Conservation (phyloP, 2,113 vertebrate species). For the Notothenia coriiceps region DNA sequence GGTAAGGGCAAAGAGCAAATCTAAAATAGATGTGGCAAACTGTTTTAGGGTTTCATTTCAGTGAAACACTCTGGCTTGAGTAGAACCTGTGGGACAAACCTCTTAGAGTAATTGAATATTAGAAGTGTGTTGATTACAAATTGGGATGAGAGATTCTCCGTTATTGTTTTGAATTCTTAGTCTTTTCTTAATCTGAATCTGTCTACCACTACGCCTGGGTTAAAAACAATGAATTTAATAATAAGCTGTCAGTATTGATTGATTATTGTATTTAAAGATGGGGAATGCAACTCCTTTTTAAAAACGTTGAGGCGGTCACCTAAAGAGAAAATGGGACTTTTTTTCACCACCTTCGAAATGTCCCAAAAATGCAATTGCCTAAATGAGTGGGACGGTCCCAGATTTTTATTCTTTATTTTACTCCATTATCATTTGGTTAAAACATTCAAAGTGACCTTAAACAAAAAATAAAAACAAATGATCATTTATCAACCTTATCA, state of each 20-base stretch:
- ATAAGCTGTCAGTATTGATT: not conserved
- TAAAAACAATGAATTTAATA: not conserved
- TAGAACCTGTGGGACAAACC: not conserved
- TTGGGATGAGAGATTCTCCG: not conserved
- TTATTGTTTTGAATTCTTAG: not conserved
- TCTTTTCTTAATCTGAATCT: not conserved
- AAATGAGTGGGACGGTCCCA: not conserved
- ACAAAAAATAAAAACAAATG: not conserved
- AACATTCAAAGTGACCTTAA: not conserved
- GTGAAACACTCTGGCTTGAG: not conserved
- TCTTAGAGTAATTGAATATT: not conserved
- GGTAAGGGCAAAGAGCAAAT: not conserved
- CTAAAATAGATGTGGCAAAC: constrained; percentile 20
- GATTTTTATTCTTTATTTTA: not conserved
- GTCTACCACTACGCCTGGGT: too few relatives aligned
- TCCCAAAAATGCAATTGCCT: not conserved
- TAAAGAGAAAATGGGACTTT: too few relatives aligned
- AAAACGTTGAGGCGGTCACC: too few relatives aligned
- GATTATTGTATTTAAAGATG: not conserved
- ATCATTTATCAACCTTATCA: too few relatives aligned
- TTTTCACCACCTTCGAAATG: too few relatives aligned
- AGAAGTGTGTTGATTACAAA: not conserved
- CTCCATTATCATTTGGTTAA: not conserved
- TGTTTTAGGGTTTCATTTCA: constrained; percentile 4
- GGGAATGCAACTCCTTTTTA: not conserved